Percentiles rank a stretch among this genome's conserved stretches.
phyloP scores from a whole-genome alignment of 2,797 vertebrate species.

The Pelobates cultripes region DNA sequence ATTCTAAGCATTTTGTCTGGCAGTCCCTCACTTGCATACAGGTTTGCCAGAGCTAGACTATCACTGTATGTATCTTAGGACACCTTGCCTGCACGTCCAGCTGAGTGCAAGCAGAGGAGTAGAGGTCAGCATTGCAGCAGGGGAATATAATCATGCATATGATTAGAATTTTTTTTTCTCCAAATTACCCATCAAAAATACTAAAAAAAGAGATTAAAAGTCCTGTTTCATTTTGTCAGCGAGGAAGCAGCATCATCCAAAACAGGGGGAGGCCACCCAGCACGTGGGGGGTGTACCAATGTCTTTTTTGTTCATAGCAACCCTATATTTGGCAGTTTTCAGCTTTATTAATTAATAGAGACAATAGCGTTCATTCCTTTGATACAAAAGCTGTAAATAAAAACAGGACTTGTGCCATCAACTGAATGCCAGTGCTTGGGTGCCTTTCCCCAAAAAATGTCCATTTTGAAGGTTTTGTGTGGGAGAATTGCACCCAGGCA shows the following conservation, averaged over 20 bases:
- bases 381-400: constrained; percentile 57
- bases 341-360: constrained; percentile 50
- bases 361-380: constrained; percentile 56
- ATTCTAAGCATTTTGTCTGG: neutral
- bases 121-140: constrained; percentile 28
- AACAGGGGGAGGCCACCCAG: constrained; percentile 40
- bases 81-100: constrained; percentile 2
- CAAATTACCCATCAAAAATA: constrained; percentile 63
- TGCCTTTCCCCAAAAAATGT: constrained; percentile 39
- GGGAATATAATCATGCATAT: constrained; percentile 59
- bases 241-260: constrained; percentile 54
- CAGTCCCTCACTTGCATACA: neutral
- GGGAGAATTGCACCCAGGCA: constrained; percentile 26
- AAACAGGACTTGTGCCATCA: constrained; percentile 55
- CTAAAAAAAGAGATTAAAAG: constrained; percentile 61
- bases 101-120: constrained; percentile 37
- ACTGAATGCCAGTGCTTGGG: constrained; percentile 47
- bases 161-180: constrained; percentile 50
- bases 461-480: constrained; percentile 38
- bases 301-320: constrained; percentile 19
- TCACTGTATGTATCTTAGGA: constrained; percentile 9
- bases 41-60: neutral
- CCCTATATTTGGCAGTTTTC: constrained; percentile 46
- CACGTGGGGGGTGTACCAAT: neutral
- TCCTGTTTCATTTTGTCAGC: constrained; percentile 47